Conservation (phyloP, 2,113 vertebrate species). For the Thamnaconus septentrionalis region DNA sequence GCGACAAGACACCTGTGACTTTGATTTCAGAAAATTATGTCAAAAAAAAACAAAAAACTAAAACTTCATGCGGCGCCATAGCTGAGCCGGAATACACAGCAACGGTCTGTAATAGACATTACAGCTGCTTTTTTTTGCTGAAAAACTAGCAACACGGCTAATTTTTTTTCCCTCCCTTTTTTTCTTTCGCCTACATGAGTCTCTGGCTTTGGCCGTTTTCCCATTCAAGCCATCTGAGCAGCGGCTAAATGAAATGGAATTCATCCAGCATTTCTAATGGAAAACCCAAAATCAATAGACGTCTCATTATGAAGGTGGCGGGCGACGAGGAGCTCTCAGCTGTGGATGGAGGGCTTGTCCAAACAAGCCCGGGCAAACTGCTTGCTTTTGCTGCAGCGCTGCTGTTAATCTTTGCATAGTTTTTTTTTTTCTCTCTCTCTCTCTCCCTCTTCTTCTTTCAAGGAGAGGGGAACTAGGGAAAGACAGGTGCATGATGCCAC, state of each 20-base stretch:
- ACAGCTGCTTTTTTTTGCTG: not conserved
- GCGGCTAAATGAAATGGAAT: slow-evolving; percentile 63
- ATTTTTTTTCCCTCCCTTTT: not conserved
- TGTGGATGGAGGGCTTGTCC: slow-evolving; percentile 54
- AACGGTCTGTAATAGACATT: too few relatives aligned
- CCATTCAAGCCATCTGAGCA: slow-evolving; percentile 42
- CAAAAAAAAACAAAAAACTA: too few relatives aligned
- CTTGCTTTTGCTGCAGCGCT: slow-evolving; percentile 53
- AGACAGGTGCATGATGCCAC: not conserved
- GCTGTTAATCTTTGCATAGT: slow-evolving; percentile 47
- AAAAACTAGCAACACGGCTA: not conserved
- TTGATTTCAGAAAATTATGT: too few relatives aligned
- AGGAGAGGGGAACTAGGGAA: slow-evolving; percentile 1
- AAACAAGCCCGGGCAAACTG: slow-evolving; percentile 56
- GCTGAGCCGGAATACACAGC: too few relatives aligned
- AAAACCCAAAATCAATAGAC: slow-evolving; percentile 65
- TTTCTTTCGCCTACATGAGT: slow-evolving; percentile 38
- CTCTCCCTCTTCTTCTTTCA: not conserved
- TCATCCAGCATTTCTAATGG: slow-evolving; percentile 63
- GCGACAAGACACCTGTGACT: too few relatives aligned
- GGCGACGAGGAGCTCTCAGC: slow-evolving; percentile 53
- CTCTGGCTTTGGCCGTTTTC: slow-evolving; percentile 35
- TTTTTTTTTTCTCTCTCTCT: not conserved
- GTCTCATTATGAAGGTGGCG: slow-evolving; percentile 58
- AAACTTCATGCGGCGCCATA: too few relatives aligned